Evolutionary conservation across 2,113 vertebrate genomes (phyloP), one percentile per base, ranked within the genome.

Genomic region (Pollachius pollachius): DNA sequence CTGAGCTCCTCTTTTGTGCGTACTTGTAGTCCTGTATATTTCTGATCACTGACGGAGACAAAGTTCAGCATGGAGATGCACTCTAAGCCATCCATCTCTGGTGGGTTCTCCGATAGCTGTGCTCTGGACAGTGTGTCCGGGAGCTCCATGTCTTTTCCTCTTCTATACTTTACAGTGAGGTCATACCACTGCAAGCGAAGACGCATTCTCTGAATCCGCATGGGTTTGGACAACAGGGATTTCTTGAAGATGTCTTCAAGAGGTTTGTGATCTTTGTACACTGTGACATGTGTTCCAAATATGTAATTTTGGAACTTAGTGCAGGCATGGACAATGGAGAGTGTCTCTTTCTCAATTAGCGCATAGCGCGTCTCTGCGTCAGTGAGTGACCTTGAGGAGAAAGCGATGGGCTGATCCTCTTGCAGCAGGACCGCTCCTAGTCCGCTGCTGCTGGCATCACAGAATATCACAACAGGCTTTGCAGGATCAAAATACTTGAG

Each of bases 51-150:
- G n/a, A n/a, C n/a, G n/a, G n/a, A n/a, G n/a, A n/a, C n/a, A n/a
- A 17, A 58, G n/a, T 58, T 18, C 4, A 58, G 56, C 56, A 58
- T 58, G 18, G 56, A 58, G 23, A 23, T 23, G 23, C 23, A 23
- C 23, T 23, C 23, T 23, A 23, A 23, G 23, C 23, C 23, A 23
- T 58, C 56, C 8, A 58, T n/a, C 56, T 58, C 56, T 58, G 56
- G 56, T 18, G 18, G 5, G 56, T 58, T 58, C 16, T 18, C 15
- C 2, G 56, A n/a, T 16, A 58, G 56, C 56, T 58, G 56, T n/a
- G 56, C 56, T 58, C 56, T 18, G n/a, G 59, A 61, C 59, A 61
- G 59, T 19, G 18, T 61, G 59, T 61, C 59, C 11, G 59, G 59
- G 4, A 61, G 59, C 59, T 61, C 59, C 59, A 23, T 61, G 59